Conservation (phyloP, 1,140 invertebrate species). For the Diorhabda sublineata region DNA sequence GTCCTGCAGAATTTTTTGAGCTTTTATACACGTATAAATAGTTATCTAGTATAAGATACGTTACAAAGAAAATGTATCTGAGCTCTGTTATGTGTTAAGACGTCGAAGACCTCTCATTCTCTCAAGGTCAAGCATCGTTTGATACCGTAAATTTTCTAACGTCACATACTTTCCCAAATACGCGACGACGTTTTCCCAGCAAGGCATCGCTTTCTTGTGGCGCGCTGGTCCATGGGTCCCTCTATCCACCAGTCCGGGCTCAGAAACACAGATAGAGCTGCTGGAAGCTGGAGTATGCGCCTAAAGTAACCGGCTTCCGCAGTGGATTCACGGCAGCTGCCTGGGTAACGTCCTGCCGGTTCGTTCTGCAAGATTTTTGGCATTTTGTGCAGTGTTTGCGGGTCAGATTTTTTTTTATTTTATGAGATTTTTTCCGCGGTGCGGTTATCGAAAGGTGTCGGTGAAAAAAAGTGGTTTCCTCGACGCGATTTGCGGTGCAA, state of each 20-base stretch:
- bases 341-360: neutral
- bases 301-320: neutral
- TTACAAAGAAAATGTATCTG: too few relatives aligned
- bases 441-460: neutral
- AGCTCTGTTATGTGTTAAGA: neutral
- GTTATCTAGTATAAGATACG: too few relatives aligned
- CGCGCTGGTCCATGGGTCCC: neutral
- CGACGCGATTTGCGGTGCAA: neutral
- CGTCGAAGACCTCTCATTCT: neutral
- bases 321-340: neutral
- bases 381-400: slow-evolving; percentile 1
- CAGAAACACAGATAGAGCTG: slow-evolving; percentile 1
- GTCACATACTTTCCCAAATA: neutral
- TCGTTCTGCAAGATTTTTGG: neutral
- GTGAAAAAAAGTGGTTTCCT: neutral
- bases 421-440: neutral
- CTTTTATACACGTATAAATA: too few relatives aligned
- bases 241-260: neutral
- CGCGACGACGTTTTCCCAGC: neutral
- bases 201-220: neutral
- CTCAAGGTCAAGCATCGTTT: slow-evolving; percentile 2
- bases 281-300: neutral
- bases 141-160: neutral
- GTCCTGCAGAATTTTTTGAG: too few relatives aligned
- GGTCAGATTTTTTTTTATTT: neutral